A percentile compares a stretch with the other conserved stretches of the same genome.
Evolutionary conservation across 92 coral and sea anemone species (phyloP).

Genomic region (Porites lobata): DNA sequence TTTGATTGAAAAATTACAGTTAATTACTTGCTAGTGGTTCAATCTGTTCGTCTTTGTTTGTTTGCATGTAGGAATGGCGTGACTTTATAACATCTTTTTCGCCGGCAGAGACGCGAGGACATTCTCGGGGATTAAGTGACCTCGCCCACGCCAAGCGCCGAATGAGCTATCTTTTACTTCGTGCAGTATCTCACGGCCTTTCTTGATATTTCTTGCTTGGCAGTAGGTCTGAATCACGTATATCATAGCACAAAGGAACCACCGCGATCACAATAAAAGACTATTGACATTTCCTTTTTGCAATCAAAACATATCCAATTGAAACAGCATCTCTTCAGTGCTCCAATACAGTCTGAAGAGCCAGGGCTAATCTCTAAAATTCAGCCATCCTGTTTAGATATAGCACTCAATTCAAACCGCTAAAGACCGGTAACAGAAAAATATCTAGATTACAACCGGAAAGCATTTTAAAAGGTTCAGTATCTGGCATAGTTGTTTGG

Average conservation of each 20-base stretch:
- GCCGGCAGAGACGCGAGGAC: neutral
- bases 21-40: too few relatives aligned
- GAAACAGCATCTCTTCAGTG: neutral
- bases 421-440: neutral
- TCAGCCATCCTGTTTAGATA: neutral
- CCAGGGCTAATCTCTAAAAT: neutral
- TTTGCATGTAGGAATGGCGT: too few relatives aligned
- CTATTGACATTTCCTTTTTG: neutral
- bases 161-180: too few relatives aligned
- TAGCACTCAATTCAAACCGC: neutral
- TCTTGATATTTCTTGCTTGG: neutral
- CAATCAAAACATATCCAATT: neutral
- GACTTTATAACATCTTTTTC: too few relatives aligned
- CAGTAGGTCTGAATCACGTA: neutral
- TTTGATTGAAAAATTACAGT: too few relatives aligned
- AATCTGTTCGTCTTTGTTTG: too few relatives aligned
- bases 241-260: neutral
- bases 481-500: neutral
- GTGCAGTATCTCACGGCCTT: constrained; percentile 2
- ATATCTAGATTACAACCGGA: neutral
- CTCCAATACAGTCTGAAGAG: neutral
- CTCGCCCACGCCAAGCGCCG: constrained; percentile 1
- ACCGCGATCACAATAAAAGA: neutral
- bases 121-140: neutral
- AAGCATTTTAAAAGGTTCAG: neutral